These are phyloP conservation scores for Tadarida brasiliensis DNA, from an alignment of 2,797 vertebrate genomes.

Conservation along the genomic window DNA sequence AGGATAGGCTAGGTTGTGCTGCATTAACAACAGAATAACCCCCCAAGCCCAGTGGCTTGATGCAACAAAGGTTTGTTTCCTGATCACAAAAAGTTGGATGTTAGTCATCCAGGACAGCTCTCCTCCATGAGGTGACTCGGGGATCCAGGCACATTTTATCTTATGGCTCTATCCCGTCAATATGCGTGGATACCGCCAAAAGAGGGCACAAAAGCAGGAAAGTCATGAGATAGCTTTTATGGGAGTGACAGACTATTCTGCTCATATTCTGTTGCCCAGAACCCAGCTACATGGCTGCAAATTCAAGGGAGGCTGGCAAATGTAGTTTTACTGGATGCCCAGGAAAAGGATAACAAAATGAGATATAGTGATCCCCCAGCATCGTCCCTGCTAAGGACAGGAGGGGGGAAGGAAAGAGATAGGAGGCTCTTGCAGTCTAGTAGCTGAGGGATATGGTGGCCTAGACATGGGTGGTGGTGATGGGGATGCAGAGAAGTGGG, in stretches of 20 bases:
- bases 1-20: background rate
- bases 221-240: accelerated
- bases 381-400: background rate
- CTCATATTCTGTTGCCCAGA: background rate
- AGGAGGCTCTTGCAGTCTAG: background rate
- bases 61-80: background rate
- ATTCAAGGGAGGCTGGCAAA: background rate
- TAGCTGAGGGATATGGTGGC: background rate
- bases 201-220: background rate
- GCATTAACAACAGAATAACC: background rate
- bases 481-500: background rate
- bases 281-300: background rate
- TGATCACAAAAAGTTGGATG: background rate
- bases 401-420: background rate
- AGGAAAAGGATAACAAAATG: background rate
- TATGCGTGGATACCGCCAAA: accelerated
- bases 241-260: background rate
- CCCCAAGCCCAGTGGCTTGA: background rate
- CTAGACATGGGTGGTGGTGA: accelerated
- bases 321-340: background rate
- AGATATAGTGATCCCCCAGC: background rate
- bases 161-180: background rate
- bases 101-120: accelerated
- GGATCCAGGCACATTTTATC: background rate
- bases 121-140: background rate